Conservation (phyloP, 2,888 invertebrate genomes). For the Dicranocentrus wangi region DNA sequence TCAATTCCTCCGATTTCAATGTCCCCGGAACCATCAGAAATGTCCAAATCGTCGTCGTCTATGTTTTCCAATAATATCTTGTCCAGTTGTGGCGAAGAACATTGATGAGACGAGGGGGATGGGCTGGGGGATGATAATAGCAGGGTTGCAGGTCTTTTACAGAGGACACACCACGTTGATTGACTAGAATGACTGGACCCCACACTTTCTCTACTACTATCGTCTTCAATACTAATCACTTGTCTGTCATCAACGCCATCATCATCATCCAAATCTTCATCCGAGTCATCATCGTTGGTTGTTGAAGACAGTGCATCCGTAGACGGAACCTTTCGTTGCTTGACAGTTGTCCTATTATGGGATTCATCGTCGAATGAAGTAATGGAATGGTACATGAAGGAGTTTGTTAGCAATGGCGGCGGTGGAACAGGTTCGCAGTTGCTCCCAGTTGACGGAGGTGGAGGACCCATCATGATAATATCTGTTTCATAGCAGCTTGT, state of each 20-base stretch:
- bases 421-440: neutral
- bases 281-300: conserved; percentile 40
- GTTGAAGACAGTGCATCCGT: neutral
- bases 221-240: conserved; percentile 54
- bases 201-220: conserved; percentile 28
- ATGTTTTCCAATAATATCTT: conserved; percentile 69
- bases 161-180: conserved; percentile 49
- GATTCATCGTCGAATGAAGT: too few relatives aligned
- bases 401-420: conserved; percentile 6
- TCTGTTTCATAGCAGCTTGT: conserved; percentile 31
- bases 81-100: conserved; percentile 60
- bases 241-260: conserved; percentile 55
- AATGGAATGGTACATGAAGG: conserved; percentile 29
- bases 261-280: conserved; percentile 48
- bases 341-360: too few relatives aligned
- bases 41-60: conserved; percentile 69
- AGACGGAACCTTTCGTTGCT: neutral
- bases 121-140: conserved; percentile 17
- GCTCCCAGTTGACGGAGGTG: neutral
- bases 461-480: conserved; percentile 31
- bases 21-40: conserved; percentile 71
- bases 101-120: conserved; percentile 30
- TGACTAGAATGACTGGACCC: neutral
- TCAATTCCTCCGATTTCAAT: conserved; percentile 72
- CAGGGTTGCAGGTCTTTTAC: conserved; percentile 51